Base-by-base conservation (phyloP, 2,888 invertebrate genomes). In the Polymixis lichenea region DNA sequence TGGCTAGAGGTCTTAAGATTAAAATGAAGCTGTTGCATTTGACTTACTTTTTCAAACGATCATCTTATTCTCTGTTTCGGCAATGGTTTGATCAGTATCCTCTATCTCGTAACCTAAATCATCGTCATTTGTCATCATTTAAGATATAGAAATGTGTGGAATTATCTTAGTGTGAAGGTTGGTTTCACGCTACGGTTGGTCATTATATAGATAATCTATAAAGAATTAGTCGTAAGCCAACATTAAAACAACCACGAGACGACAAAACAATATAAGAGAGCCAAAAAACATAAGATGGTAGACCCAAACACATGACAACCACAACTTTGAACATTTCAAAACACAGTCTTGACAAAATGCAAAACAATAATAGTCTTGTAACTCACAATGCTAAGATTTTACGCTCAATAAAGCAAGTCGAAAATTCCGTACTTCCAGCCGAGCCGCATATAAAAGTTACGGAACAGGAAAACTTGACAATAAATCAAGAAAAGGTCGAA, bases 401-500 rank as follows among this genome's bases (percentile, higher is more conserved):
- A 93, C 93, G 93, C 92, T 90, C 93, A 91, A 95, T 95, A 95
- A 95, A 91, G 82, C 89, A 86, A 90, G 92, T 93, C 91, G 91
- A 93, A 94, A 94, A 89, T 90, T 93, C 92, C 92, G 88, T 89
- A 89, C 87, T 89, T 88, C 87, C 79, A 83, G 65, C 43, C 69
- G 88, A 90, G 86, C 84, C 91, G 93, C 92, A 94, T 93, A 93
- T 94, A 94, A 94, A 95, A 94, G 92, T 95, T 93, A 89, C 89
- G 88, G 85, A 89, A 89, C 90, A 88, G 91, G 92, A 91, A 91
- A 92, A 92, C 89, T 92, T 91, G 90, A 88, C 91, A 87, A 94
- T 95, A 95, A 95, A 95, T 95, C 95, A 95, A 87, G 90, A 92
- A 94, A 94, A 94, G 94, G 95, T 93, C 93, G 93, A 93, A 93